Evolutionary conservation across 1,140 invertebrate genomes (phyloP), one percentile per base, ranked within the genome.

Genomic region (Drosophila aff.): DNA sequence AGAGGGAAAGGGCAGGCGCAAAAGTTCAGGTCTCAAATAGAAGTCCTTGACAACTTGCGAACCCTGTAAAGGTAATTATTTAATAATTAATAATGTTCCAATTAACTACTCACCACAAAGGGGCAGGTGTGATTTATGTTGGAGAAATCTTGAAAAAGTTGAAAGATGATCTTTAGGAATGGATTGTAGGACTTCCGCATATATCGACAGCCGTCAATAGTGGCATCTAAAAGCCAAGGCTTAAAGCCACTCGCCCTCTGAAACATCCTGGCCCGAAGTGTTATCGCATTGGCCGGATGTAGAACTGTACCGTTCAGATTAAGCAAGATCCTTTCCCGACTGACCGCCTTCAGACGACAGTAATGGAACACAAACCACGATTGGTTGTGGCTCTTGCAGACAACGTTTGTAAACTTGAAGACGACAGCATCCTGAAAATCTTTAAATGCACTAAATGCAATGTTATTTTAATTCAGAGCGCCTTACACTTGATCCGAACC

Each of bases 1-100:
- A 33, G 41, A 31, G 44, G 71, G 71, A 18, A 69, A 3, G 2
- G 66, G 71, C 10, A 69, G 21, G 10, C 7, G 16, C 11, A 69
- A 16, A 1, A 40, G n/a, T 23, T 74, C 66, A 7, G 41, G n/a
- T 52, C 50, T 53, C 6, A 53, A 53, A 53, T 36, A 53, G 6
- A 53, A 53, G 4, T 53, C 31, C 11, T 36, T 53, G n/a, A 36
- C 31, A 2, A 4, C n/a, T 36, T 33, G 49, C 11, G 2, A 26
- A 31, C 49, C 50, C 50, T 53, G 50, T 21, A 36, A 53, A 9
- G n/a, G 28, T 2, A 28, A 28, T 6, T 18, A 33, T 52, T 13
- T 33, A 18, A 13, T 11, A 23, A 5, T n/a, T 10, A 28, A 5
- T 4, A 50, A 50, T 50, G 2, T 0, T 2, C n/a, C 10, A 15